Evolutionary conservation across 2,113 vertebrate genomes (phyloP).

Genomic region (Trematomus loennbergii): DNA sequence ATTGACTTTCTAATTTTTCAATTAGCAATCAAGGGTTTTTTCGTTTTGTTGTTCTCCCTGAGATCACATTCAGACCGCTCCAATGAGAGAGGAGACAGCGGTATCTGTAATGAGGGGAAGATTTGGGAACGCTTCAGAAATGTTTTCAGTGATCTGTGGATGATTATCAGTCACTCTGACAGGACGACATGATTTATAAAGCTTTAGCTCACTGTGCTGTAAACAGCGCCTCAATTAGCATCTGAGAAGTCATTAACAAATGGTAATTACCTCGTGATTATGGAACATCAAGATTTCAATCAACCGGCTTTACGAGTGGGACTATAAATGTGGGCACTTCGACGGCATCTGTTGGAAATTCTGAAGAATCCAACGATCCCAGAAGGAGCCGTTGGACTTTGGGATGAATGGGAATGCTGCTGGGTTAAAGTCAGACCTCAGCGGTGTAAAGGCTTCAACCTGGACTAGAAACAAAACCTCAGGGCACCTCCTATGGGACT

Average conservation of each 20-base stretch:
- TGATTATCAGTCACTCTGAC: slow-evolving; percentile 86
- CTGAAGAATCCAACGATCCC: slow-evolving; percentile 39
- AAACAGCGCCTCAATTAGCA: slow-evolving; percentile 61
- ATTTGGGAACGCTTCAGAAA: slow-evolving; percentile 87
- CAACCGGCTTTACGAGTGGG: slow-evolving; percentile 40
- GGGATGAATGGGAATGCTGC: background rate
- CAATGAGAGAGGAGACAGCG: slow-evolving; percentile 80
- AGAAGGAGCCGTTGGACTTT: slow-evolving; percentile 56
- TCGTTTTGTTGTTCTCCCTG: slow-evolving; percentile 69
- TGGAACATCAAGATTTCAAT: slow-evolving; percentile 63
- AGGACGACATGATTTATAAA: slow-evolving; percentile 85
- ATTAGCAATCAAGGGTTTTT: slow-evolving; percentile 91
- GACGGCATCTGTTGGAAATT: slow-evolving; percentile 37
- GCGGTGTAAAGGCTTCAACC: slow-evolving; percentile 46
- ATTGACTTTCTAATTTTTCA: slow-evolving; percentile 99
- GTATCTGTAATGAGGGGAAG: slow-evolving; percentile 49
- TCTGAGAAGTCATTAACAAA: slow-evolving; percentile 67
- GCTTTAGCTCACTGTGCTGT: slow-evolving; percentile 46
- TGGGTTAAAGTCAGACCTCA: slow-evolving; percentile 47
- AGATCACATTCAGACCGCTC: slow-evolving; percentile 87
- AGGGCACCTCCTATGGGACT: slow-evolving; percentile 84
- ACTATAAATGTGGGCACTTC: slow-evolving; percentile 31
- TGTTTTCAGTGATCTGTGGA: slow-evolving; percentile 86
- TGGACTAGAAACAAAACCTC: slow-evolving; percentile 57
- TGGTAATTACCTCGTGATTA: slow-evolving; percentile 75